Percentiles rank a stretch among this genome's conserved stretches.
Evolutionary conservation across 2,113 vertebrate genomes (phyloP).

Genomic region (Abramis brama): DNA sequence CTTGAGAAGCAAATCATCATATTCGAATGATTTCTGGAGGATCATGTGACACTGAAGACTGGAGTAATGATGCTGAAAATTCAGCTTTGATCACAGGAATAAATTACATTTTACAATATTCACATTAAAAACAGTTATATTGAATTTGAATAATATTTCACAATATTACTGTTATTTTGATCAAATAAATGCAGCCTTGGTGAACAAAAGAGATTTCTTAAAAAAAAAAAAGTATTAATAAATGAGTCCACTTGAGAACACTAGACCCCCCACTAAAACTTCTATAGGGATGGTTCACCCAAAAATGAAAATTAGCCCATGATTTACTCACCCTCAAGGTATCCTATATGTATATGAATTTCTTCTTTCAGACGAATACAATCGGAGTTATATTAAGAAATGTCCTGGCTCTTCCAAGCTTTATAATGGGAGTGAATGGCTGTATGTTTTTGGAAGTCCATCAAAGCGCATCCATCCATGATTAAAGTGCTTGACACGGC

Average conservation of each 20-base stretch:
- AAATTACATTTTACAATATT: too few species aligned
- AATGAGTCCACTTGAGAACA: neutral
- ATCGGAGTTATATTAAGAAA: too few species aligned
- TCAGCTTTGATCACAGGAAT: neutral
- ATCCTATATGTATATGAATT: too few species aligned
- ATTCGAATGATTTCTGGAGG: neutral
- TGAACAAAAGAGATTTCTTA: neutral
- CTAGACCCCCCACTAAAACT: neutral
- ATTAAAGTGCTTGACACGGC: too few species aligned
- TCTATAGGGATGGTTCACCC: neutral
- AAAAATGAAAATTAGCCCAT: too few species aligned
- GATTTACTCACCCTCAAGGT: too few species aligned
- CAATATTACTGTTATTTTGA: neutral
- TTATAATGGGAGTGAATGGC: too few species aligned
- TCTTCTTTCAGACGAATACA: too few species aligned
- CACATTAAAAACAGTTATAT: neutral
- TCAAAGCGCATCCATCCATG: too few species aligned
- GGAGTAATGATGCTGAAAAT: neutral
- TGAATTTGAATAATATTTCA: neutral
- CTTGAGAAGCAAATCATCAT: neutral
- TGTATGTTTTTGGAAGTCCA: too few species aligned
- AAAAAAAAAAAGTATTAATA: neutral
- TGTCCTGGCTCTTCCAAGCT: too few species aligned
- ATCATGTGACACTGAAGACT: neutral
- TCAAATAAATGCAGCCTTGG: neutral